Percentiles rank a stretch among this genome's conserved stretches.
Evolutionary conservation across 2,113 vertebrate species (phyloP).

Genomic region (Ceyx melanurus): DNA sequence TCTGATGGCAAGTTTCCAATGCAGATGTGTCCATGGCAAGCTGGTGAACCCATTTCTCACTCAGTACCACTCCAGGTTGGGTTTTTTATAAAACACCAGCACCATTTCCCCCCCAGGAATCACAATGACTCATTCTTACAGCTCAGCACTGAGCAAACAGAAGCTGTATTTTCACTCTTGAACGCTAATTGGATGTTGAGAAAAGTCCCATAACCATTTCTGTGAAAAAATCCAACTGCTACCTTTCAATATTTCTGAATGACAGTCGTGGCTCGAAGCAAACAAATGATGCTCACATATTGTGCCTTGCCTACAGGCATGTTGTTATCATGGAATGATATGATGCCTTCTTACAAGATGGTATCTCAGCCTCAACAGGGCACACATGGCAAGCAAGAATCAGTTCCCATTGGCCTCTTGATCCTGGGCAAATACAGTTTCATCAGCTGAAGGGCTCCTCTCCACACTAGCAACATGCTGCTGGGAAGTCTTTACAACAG

Average conservation of each 20-base stretch:
- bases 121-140: slow-evolving; percentile 41
- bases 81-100: neutral
- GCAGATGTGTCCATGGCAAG: slow-evolving; percentile 11
- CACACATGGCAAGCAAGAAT: slow-evolving; percentile 22
- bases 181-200: slow-evolving; percentile 49
- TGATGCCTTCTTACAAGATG: slow-evolving; percentile 44
- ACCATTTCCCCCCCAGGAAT: neutral
- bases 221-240: slow-evolving; percentile 60
- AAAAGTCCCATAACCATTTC: slow-evolving; percentile 63
- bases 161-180: slow-evolving; percentile 46
- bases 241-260: slow-evolving; percentile 64
- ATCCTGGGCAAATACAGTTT: slow-evolving; percentile 9
- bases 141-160: slow-evolving; percentile 45
- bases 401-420: neutral
- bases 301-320: slow-evolving; percentile 65
- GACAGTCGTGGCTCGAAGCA: slow-evolving; percentile 48
- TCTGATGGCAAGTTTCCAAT: slow-evolving; percentile 26
- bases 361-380: slow-evolving; percentile 39
- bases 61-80: neutral
- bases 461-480: accelerated
- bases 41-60: slow-evolving; percentile 28
- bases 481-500: neutral
- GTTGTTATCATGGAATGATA: slow-evolving; percentile 32
- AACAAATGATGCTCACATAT: slow-evolving; percentile 62
- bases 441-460: neutral